Evolutionary conservation across 2,797 vertebrate genomes (phyloP), one percentile per base, ranked within the genome.

Genomic region (Platyrinchus mystaceus): DNA sequence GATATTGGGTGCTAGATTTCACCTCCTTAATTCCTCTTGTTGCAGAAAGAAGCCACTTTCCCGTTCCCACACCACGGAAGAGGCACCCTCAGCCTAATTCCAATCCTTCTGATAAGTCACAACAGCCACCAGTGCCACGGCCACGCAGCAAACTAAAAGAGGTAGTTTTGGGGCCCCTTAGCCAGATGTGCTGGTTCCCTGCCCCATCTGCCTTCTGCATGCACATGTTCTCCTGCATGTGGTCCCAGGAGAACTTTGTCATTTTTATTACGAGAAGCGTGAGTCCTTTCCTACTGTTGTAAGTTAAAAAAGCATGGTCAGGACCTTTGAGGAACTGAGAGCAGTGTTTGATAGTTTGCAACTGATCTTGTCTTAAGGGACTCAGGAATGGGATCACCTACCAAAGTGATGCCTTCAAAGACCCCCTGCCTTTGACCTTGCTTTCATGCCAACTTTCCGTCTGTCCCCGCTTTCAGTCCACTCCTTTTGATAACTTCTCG

Each of bases 111-210:
- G 94, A 95, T 7, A 55, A 78, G 44, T 55, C 78, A 12, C 62
- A 39, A 1, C 71, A 89, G 58, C 93, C 94, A 12, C 98, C 98
- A 16, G 97, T 98, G 23, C 98, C 98, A 30, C 96, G 97, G 22
- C 98, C 98, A 7, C 98, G 98, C 82, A 98, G 98, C 92, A 98
- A 97, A 43, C 90, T 97, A 4, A 94, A 97, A 86, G 97, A 98
- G 98, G 98, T 98, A 91, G 50, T 5, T 27, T 11, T 49, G 59
- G 20, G 9, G 14, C 8, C 30, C 37, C 12, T 83, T 36, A 68
- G 44, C 64, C 36, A 52, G 7, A 6, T 49, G 46, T 71, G 26
- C 24, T 62, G n/a, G 23, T 49, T 89, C 41, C 36, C 56, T 77
- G 64, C 56, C 53, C 66, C 44, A 56, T 60, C 36, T 14, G 13